Percentiles rank a stretch among this genome's conserved stretches.
These are phyloP conservation scores for Drosophila bipectinata DNA, from an alignment of 1,140 invertebrate species.

Conservation along the genomic window DNA sequence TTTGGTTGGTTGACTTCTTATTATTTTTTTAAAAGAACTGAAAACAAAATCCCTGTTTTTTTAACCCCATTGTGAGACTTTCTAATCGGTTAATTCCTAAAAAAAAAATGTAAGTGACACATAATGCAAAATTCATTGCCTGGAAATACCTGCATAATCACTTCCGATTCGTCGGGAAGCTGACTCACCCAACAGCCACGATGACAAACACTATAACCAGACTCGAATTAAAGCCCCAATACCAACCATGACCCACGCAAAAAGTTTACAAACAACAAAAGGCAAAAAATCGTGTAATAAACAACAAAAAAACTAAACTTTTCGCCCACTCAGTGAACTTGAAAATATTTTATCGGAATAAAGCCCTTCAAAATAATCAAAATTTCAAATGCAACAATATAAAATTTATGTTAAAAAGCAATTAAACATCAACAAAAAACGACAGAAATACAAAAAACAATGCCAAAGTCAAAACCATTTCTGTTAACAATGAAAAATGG, in stretches of 20 bases:
- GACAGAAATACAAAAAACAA: slow-evolving; percentile 14
- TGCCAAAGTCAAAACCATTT: slow-evolving; percentile 49
- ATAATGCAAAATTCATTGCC: slow-evolving; percentile 52
- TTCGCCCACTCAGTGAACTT: slow-evolving; percentile 69
- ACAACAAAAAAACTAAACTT: slow-evolving; percentile 38
- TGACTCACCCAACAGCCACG: slow-evolving; percentile 55
- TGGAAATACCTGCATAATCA: slow-evolving; percentile 32
- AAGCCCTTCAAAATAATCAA: slow-evolving; percentile 35
- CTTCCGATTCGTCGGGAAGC: slow-evolving; percentile 60
- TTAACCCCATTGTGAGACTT: not conserved
- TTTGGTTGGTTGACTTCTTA: not conserved
- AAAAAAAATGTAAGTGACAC: slow-evolving; percentile 10
- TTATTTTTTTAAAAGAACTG: slow-evolving; percentile 4
- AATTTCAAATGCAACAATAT: slow-evolving; percentile 32
- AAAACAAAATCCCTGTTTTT: not conserved
- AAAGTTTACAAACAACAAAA: slow-evolving; percentile 33
- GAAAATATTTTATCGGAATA: slow-evolving; percentile 66
- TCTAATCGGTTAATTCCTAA: slow-evolving; percentile 3
- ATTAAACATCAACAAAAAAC: slow-evolving; percentile 47
- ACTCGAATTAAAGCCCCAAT: slow-evolving; percentile 23
- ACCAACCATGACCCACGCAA: slow-evolving; percentile 75
- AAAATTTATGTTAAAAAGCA: slow-evolving; percentile 39
- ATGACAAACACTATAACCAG: slow-evolving; percentile 58
- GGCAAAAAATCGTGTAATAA: slow-evolving; percentile 23
- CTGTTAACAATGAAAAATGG: slow-evolving; percentile 57